phyloP scores from a whole-genome alignment of 2,888 invertebrate species.

The Tridacna crocea region DNA sequence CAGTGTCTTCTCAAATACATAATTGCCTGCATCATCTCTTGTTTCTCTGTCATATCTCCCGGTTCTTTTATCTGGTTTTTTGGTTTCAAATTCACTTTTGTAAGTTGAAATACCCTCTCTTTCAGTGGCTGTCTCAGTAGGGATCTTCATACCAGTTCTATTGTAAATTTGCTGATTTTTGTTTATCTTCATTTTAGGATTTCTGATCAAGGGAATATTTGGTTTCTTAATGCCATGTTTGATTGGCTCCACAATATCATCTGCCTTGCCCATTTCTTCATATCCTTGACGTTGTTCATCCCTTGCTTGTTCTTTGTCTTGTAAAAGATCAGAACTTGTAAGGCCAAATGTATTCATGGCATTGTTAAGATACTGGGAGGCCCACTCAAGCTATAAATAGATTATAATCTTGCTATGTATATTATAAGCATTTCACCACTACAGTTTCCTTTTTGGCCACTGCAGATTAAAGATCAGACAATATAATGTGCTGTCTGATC shows the following conservation, averaged over 20 bases:
- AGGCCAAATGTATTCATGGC: constrained; percentile 30
- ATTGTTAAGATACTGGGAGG: constrained; percentile 46
- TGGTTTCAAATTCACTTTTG: no score
- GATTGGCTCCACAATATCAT: neutral
- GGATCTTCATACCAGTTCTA: no score
- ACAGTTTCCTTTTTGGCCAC: neutral
- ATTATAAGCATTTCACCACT: neutral
- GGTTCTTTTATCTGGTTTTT: no score
- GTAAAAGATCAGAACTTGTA: neutral
- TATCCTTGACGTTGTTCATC: neutral
- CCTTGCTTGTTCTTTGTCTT: neutral
- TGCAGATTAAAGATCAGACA: no score
- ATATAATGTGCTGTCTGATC: no score
- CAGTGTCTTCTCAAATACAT: no score
- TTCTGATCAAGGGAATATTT: constrained; percentile 31
- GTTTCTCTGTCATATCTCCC: neutral
- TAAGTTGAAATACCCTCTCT: no score
- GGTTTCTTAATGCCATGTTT: constrained; percentile 31
- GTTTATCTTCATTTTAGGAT: neutral
- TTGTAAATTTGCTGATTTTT: no score
- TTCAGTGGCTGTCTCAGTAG: no score
- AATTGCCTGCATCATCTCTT: no score
- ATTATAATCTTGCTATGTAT: neutral
- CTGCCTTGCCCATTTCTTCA: neutral
- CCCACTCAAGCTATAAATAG: constrained; percentile 54